Base-by-base conservation (phyloP, 2,113 vertebrate genomes). In the Pipra filicauda region DNA sequence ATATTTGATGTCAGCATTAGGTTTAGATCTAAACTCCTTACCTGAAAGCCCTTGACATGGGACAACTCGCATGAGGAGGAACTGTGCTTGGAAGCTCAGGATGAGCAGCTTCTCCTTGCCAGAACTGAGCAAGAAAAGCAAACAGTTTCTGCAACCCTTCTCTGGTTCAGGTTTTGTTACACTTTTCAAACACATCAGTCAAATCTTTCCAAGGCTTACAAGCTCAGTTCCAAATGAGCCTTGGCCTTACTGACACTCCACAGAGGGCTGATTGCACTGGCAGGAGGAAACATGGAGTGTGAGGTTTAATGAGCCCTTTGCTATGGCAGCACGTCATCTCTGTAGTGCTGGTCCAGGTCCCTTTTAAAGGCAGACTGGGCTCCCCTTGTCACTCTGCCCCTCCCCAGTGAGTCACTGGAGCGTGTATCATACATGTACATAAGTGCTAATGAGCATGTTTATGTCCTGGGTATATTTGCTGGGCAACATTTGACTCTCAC, bases 61-160 rank as follows among this genome's bases (percentile, higher is more conserved):
- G 59, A 78, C 79, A 88, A 37, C 59, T 93, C 4, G 1, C 64
- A 52, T 37, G 49, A 82, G 41, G 33, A 89, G 61, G 57, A 91
- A 65, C 79, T 74, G 57, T 92, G 55, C 74, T 88, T 88, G 41
- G 82, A 79, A 72, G 33, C 73, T 87, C 0, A 4, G 86, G 84
- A 77, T 95, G 94, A 95, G 90, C 65, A 87, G 35, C 37, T 89
- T 86, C 84, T 92, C 23, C 52, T 71, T 93, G 65, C 79, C 76
- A 91, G 89, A 84, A 81, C 49, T 1, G 17, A 87, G 41, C n/a
- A 92, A 93, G 89, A 89, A 95, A 95, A 96, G 83, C 80, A 95
- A 96, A 95, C 70, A 93, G 35, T 52, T 87, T 62, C 55, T 44
- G 73, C 65, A 57, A 66, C 17, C 61, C 21, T 89, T 83, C 69